Base-by-base conservation (phyloP, 2,888 invertebrate genomes). In the Arge pagana region DNA sequence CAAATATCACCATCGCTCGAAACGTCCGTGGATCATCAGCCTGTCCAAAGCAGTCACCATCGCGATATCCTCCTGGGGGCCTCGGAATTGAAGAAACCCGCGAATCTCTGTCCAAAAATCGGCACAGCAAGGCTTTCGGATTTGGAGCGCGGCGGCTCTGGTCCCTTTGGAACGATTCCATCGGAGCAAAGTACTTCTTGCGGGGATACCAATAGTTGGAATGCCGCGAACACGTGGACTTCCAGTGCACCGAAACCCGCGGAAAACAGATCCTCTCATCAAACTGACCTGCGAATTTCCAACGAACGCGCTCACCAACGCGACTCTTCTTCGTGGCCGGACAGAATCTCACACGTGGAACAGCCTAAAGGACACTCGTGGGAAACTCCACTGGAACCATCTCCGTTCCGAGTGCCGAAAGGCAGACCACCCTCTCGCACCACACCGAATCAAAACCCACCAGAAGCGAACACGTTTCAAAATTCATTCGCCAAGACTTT, bases 321-420 rank as follows among this genome's bases (percentile, higher is more conserved):
- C 24, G 40, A 39, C 13, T 18, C 52, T 3, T 30, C 55, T 5
- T 37, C 57, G 16, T 58, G 59, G 54, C 31, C 48, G 24, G 59
- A 51, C 40, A 54, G 55, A 35, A 57, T 41, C 49, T 16, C 48
- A 39, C 37, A 48, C n/a, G 18, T 10, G 13, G 48, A 48, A 28
- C 19, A 28, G 15, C 45, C 51, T 1, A 30, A 39, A 33, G 36
- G 36, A 21, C 48, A 45, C n/a, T 40, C 45, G 33, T 51, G 73
- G 58, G 55, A 63, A 5, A 52, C 64, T 3, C 56, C 67, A 3
- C 54, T 59, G 15, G 82, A 82, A 56, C 81, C 81, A 39, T 79
- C 82, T 3, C 79, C 85, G 7, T 86, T 86, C 62, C 77, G 85
- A 64, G 83, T 85, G 15, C 85, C 85, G 2, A 85, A 83, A 72